Conservation (phyloP, 2,113 vertebrate species). For the Jacana jacana region DNA sequence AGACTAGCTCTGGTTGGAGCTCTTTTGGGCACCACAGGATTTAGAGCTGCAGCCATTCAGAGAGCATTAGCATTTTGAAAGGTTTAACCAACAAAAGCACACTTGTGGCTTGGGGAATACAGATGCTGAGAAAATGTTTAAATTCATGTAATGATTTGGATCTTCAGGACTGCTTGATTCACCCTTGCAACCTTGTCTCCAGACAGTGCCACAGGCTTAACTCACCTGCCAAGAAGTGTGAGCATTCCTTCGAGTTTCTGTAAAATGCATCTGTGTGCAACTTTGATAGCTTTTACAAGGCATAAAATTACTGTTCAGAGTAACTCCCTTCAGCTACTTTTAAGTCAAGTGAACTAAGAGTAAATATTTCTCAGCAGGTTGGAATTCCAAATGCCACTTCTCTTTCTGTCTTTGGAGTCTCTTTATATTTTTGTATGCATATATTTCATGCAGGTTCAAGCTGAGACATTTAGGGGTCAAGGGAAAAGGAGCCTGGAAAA, state of each 20-base stretch:
- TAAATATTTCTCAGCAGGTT: conserved; percentile 67
- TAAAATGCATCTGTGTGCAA: conserved; percentile 60
- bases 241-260: conserved; percentile 30
- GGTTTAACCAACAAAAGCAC: conserved; percentile 47
- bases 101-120: conserved; percentile 44
- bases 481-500: conserved; percentile 19
- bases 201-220: conserved; percentile 60
- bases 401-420: conserved; percentile 28
- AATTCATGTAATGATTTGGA: conserved; percentile 48
- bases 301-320: conserved; percentile 55
- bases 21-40: background rate
- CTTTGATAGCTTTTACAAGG: conserved; percentile 65
- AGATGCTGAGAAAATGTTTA: conserved; percentile 57
- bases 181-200: conserved; percentile 55
- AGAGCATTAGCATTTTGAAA: conserved; percentile 51
- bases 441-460: conserved; percentile 37
- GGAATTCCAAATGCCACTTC: conserved; percentile 58
- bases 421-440: conserved; percentile 50
- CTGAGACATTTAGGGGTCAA: conserved; percentile 48
- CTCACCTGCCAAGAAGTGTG: conserved; percentile 63
- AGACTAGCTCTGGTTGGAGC: background rate
- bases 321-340: conserved; percentile 61
- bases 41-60: conserved; percentile 9
- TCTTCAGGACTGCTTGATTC: conserved; percentile 49
- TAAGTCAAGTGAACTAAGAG: conserved; percentile 55